Evolutionary conservation across 2,797 vertebrate genomes (phyloP).

Genomic region (Cephalopachus bancanus): DNA sequence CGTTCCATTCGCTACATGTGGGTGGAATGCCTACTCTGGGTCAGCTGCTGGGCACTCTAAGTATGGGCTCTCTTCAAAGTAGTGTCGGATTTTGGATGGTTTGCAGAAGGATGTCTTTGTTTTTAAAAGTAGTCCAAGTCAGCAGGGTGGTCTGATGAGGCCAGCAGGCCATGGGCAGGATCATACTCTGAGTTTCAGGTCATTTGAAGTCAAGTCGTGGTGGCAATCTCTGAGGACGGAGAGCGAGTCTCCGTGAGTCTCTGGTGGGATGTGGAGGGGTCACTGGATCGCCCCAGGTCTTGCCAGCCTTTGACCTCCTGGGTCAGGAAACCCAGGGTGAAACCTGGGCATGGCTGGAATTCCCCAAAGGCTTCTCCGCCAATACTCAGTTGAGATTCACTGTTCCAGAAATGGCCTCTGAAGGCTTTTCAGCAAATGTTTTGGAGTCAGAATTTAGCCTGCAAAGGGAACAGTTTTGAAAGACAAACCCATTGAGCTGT

Average conservation of each 20-base stretch:
- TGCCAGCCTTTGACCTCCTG: neutral
- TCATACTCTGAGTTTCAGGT: neutral
- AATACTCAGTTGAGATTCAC: neutral
- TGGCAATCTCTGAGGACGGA: neutral
- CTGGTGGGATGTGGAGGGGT: neutral
- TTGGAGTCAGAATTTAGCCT: neutral
- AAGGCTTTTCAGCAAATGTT: neutral
- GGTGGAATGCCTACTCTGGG: neutral
- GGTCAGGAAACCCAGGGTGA: neutral
- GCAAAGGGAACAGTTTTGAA: neutral
- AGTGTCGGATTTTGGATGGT: neutral
- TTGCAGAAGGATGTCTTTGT: neutral
- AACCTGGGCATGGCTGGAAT: neutral
- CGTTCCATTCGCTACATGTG: accelerated
- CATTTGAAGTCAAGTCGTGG: neutral
- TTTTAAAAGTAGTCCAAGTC: neutral
- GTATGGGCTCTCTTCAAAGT: neutral
- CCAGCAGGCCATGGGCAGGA: neutral
- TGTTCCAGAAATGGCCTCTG: neutral
- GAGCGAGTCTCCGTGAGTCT: accelerated
- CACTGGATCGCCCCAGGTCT: neutral
- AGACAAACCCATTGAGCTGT: neutral
- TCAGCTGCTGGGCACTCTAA: neutral
- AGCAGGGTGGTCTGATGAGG: neutral
- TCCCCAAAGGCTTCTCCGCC: neutral